Evolutionary conservation across 2,113 vertebrate genomes (phyloP).

Genomic region (Pluvialis apricaria): DNA sequence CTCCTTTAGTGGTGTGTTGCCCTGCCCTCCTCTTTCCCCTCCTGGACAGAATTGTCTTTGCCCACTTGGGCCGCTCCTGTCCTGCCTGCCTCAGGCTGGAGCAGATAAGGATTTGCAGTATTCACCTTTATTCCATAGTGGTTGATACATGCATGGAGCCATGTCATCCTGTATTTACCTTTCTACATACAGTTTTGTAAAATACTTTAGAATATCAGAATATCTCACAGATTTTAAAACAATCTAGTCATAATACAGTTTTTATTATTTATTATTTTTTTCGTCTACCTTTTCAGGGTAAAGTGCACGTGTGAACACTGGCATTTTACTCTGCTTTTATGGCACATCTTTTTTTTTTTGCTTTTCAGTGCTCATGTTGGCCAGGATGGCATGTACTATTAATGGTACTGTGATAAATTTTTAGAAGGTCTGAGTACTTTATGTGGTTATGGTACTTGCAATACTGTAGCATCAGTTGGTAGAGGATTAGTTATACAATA

Average conservation of each 20-base stretch:
- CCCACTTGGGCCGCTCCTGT: neutral
- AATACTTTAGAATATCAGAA: neutral
- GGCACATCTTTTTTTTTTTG: neutral
- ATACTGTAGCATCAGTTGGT: neutral
- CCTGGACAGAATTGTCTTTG: neutral
- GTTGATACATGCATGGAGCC: neutral
- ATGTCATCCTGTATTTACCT: neutral
- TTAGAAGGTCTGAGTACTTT: neutral
- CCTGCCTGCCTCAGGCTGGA: neutral
- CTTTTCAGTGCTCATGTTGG: neutral
- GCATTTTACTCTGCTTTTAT: neutral
- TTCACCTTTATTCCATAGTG: neutral
- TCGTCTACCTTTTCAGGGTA: neutral
- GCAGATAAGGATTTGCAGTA: neutral
- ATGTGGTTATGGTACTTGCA: neutral
- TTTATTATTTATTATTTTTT: neutral
- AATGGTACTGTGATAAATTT: neutral
- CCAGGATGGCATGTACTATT: neutral
- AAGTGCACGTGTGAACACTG: neutral
- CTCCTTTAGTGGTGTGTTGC: neutral
- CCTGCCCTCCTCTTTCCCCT: neutral
- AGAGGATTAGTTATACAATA: neutral
- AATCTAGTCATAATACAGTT: neutral
- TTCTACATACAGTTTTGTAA: neutral
- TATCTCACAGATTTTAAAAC: neutral